These are phyloP conservation scores for Meriones psammophilus DNA, from an alignment of 2,797 vertebrate species.

Conservation along the genomic window DNA sequence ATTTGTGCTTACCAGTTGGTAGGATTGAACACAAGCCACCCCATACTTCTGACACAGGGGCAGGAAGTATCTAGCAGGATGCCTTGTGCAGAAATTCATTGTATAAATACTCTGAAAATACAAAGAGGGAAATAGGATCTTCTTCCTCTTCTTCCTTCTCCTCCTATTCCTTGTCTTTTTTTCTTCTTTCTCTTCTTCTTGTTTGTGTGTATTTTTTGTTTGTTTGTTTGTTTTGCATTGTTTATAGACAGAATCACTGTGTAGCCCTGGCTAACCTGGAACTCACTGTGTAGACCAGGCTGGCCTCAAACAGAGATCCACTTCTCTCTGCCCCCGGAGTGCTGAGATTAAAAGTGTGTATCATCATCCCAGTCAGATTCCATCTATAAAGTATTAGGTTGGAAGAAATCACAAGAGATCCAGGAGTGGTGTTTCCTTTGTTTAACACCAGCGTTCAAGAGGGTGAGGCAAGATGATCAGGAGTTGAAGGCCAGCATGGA, in stretches of 20 bases:
- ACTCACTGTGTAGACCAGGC: background rate
- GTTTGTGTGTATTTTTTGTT: background rate
- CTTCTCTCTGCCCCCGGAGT: background rate
- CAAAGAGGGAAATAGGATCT: background rate
- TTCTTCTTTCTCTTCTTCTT: background rate
- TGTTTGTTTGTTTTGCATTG: background rate
- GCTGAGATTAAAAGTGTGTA: background rate
- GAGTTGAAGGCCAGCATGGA: background rate
- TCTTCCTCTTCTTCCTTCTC: too few relatives aligned
- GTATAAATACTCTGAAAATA: background rate
- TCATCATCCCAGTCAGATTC: background rate
- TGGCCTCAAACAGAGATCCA: background rate
- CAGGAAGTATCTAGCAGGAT: background rate
- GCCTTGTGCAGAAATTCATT: background rate
- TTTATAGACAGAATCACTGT: background rate
- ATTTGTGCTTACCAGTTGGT: background rate
- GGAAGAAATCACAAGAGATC: background rate
- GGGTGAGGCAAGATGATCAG: background rate
- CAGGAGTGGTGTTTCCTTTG: background rate
- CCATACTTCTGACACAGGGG: background rate
- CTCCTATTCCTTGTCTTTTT: background rate
- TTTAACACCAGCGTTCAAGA: background rate
- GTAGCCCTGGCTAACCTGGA: background rate
- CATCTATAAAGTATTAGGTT: background rate
- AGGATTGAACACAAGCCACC: conserved; percentile 3